Percentiles rank a stretch among this genome's conserved stretches.
These are phyloP conservation scores for Drosophila pachea DNA, from an alignment of 1,140 invertebrate species.

Conservation along the genomic window DNA sequence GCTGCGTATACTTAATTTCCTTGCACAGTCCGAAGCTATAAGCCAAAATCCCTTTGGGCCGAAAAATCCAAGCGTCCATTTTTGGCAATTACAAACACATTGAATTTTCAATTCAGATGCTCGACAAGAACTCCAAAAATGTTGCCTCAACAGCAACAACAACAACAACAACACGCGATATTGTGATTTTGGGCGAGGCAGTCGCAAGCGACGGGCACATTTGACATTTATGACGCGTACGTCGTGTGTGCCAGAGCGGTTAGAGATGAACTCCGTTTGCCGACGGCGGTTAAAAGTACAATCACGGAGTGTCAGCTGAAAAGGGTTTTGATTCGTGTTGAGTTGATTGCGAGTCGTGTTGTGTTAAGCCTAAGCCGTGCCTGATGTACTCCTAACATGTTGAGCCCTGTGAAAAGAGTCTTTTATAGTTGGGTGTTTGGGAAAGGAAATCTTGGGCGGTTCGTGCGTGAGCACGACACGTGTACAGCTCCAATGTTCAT, in stretches of 20 bases:
- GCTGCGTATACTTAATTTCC: conserved; percentile 60
- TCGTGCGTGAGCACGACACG: not conserved
- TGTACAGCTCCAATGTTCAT: conserved; percentile 1
- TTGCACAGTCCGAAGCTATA: conserved; percentile 52
- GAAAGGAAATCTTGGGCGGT: too few relatives aligned
- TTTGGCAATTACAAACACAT: conserved; percentile 43
- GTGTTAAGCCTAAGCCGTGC: not conserved
- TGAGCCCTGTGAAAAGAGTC: too few relatives aligned
- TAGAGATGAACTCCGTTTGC: not conserved
- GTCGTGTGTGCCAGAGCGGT: not conserved
- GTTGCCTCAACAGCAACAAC: conserved; percentile 4
- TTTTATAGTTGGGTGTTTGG: too few relatives aligned
- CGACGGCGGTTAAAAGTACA: not conserved
- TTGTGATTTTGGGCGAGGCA: conserved; percentile 29
- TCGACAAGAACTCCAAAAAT: conserved; percentile 17
- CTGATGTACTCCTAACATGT: not conserved
- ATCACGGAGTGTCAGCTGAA: not conserved
- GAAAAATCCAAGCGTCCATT: conserved; percentile 31
- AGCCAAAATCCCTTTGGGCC: conserved; percentile 2
- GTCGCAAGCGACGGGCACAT: conserved; percentile 7
- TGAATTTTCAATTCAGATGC: conserved; percentile 36
- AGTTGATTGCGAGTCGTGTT: not conserved
- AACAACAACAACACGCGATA: conserved; percentile 13
- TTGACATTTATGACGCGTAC: conserved; percentile 34
- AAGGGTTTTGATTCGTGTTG: not conserved